Conservation (phyloP, 2,888 invertebrate genomes). For the Ypsolopha scabrella region DNA sequence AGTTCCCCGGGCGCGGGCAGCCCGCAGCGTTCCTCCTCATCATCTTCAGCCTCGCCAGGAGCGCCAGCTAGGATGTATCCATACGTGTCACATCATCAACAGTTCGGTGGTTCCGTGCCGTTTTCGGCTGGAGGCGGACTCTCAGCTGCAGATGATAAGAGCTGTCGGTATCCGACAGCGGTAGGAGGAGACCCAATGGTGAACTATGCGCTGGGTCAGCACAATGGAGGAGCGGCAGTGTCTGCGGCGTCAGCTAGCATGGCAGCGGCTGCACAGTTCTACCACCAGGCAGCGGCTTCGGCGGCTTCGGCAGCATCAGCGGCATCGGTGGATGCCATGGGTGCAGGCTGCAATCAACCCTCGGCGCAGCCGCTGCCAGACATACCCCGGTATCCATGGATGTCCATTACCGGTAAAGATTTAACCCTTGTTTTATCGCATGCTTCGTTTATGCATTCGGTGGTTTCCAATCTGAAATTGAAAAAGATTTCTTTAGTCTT, state of each 20-base stretch:
- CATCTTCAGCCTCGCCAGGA: slow-evolving; percentile 78
- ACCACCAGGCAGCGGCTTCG: slow-evolving; percentile 85
- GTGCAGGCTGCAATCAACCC: slow-evolving; percentile 84
- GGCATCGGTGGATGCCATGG: slow-evolving; percentile 84
- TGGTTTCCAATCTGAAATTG: background rate
- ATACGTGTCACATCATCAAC: slow-evolving; percentile 88
- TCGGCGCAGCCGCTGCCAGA: slow-evolving; percentile 91
- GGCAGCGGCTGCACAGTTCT: slow-evolving; percentile 86
- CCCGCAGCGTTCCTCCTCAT: slow-evolving; percentile 73
- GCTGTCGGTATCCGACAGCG: slow-evolving; percentile 83
- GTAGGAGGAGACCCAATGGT: slow-evolving; percentile 79
- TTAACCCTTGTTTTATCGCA: background rate
- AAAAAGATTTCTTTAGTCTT: background rate
- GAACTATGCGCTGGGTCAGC: slow-evolving; percentile 83
- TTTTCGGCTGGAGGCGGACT: slow-evolving; percentile 76
- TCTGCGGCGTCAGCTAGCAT: slow-evolving; percentile 75
- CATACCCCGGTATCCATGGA: slow-evolving; percentile 95
- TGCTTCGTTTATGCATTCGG: background rate
- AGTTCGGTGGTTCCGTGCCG: slow-evolving; percentile 77
- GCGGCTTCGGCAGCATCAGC: slow-evolving; percentile 82
- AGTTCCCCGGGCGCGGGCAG: slow-evolving; percentile 70
- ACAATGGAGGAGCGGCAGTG: slow-evolving; percentile 78
- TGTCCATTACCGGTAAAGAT: slow-evolving; percentile 93
- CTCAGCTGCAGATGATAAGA: slow-evolving; percentile 78
- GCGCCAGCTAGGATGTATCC: slow-evolving; percentile 91